A percentile compares a stretch with the other conserved stretches of the same genome.
These are phyloP conservation scores for Phainopepla nitens DNA, from an alignment of 2,113 vertebrate genomes.

Conservation along the genomic window DNA sequence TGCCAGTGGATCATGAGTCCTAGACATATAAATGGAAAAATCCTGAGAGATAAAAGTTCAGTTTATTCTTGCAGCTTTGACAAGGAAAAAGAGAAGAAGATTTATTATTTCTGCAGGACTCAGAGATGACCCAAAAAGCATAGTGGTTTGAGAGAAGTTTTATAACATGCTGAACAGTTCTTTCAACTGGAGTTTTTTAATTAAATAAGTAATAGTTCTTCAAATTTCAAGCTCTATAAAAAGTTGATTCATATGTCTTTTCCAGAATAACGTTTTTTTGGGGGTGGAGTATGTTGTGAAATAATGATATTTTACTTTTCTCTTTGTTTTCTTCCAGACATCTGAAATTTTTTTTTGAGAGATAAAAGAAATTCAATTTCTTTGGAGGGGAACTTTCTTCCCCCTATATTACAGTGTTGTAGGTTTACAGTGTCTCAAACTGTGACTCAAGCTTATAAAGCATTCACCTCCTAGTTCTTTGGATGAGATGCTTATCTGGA, in stretches of 20 bases:
- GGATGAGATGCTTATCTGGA: neutral
- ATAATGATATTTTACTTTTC: neutral
- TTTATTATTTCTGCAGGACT: neutral
- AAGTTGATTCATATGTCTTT: neutral
- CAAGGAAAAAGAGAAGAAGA: neutral
- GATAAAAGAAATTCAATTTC: neutral
- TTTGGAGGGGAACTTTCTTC: neutral
- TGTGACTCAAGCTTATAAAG: neutral
- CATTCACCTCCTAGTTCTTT: neutral
- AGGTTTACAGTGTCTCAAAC: neutral
- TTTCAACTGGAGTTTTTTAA: neutral
- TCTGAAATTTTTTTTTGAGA: neutral
- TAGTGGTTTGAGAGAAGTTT: neutral
- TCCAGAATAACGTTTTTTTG: neutral
- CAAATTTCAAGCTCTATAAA: neutral
- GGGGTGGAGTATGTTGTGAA: neutral
- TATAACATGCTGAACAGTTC: neutral
- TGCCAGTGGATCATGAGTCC: neutral
- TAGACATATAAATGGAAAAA: constrained; percentile 8
- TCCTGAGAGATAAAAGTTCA: neutral
- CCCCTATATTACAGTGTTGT: neutral
- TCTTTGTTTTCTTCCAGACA: neutral
- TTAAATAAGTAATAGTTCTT: neutral
- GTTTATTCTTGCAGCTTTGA: neutral
- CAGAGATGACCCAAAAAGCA: neutral